Conservation (phyloP, 2,797 vertebrate species). For the Clarias pachynema region DNA sequence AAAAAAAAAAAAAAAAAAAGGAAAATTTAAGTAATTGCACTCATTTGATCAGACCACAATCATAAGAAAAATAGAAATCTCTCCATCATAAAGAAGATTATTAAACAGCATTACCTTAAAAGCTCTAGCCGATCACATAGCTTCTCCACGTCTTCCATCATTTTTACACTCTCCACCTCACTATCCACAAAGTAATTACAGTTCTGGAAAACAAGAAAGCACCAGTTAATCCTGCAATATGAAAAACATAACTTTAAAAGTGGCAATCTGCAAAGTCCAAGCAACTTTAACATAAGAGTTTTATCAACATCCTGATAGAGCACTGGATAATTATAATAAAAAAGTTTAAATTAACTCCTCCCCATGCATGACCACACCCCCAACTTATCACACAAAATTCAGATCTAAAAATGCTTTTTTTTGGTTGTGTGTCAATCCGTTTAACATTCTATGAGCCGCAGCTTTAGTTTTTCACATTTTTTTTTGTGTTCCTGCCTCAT, state of each 20-base stretch:
- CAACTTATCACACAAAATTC: neutral
- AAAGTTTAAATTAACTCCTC: neutral
- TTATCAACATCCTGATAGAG: neutral
- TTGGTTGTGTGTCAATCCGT: neutral
- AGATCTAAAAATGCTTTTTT: neutral
- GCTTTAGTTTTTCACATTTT: neutral
- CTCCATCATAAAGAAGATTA: neutral
- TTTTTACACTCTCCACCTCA: slow-evolving; percentile 90
- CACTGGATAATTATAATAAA: no score
- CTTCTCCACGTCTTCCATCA: slow-evolving; percentile 99
- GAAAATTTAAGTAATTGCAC: neutral
- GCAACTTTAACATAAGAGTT: neutral
- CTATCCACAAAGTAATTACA: slow-evolving; percentile 95
- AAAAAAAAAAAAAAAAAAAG: neutral
- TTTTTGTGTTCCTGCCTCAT: neutral
- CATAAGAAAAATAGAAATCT: neutral
- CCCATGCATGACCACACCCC: neutral
- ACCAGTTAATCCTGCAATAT: neutral
- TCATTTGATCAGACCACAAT: neutral
- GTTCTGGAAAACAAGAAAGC: slow-evolving; percentile 74
- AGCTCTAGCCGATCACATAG: slow-evolving; percentile 95
- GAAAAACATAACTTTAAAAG: neutral
- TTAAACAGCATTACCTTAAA: slow-evolving; percentile 82
- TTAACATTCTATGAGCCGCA: neutral
- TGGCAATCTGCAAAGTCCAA: neutral